A percentile compares a stretch with the other conserved stretches of the same genome.
Conservation (phyloP, 2,888 invertebrate genomes). For the Nebria salina region DNA sequence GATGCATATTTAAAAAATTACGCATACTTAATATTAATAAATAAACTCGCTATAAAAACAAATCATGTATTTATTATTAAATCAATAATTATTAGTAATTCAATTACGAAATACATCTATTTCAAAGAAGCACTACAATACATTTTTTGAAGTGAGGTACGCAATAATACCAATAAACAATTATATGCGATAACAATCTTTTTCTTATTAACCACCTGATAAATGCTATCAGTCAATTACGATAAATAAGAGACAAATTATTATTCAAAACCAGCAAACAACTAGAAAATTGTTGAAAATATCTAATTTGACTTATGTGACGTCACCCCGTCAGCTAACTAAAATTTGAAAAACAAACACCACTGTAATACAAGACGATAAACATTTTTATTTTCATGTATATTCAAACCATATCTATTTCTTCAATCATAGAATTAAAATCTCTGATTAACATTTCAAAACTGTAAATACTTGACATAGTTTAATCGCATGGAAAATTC, state of each 20-base stretch:
- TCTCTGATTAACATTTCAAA: neutral
- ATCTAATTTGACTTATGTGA: slow-evolving; percentile 14
- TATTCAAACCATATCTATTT: neutral
- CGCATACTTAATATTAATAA: slow-evolving; percentile 14
- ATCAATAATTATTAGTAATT: slow-evolving; percentile 40
- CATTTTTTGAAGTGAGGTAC: neutral
- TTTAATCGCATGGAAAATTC: slow-evolving; percentile 5
- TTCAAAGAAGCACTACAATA: slow-evolving; percentile 28
- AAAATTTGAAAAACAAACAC: slow-evolving; percentile 16
- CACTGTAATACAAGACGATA: slow-evolving; percentile 1
- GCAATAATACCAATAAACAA: neutral
- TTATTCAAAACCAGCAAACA: neutral
- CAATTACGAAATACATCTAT: slow-evolving; percentile 24
- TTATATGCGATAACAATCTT: neutral
- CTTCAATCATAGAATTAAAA: neutral
- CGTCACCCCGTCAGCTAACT: slow-evolving; percentile 15
- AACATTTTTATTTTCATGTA: slow-evolving; percentile 10
- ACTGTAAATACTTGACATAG: slow-evolving; percentile 18
- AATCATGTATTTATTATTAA: neutral
- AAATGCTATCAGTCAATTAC: neutral
- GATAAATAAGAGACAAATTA: neutral
- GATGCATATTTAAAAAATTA: slow-evolving; percentile 24
- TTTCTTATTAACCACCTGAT: slow-evolving; percentile 2
- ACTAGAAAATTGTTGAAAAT: neutral
- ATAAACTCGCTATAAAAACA: slow-evolving; percentile 9